A percentile compares a stretch with the other conserved stretches of the same genome.
Evolutionary conservation across 2,113 vertebrate genomes (phyloP).

Genomic region (Romanogobio albipinnatus): DNA sequence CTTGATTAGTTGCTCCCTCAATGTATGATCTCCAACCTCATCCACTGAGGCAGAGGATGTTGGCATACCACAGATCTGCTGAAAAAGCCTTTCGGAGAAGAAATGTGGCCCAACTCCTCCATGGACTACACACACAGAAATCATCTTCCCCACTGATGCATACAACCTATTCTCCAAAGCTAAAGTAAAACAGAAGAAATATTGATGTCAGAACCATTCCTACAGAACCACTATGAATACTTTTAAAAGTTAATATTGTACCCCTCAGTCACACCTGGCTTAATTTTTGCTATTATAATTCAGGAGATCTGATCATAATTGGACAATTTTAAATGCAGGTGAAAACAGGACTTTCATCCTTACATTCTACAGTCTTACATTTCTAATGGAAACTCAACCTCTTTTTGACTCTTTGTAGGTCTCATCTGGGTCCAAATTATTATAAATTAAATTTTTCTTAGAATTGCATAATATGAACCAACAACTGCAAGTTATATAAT

Average conservation of each 20-base stretch:
- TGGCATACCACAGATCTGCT: background rate
- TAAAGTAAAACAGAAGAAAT: background rate
- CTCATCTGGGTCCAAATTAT: too few relatives aligned
- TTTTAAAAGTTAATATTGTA: background rate
- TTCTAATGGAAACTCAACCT: too few relatives aligned
- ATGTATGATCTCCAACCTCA: background rate
- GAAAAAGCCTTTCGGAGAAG: constrained; percentile 5
- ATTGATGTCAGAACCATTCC: background rate
- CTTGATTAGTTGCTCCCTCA: background rate
- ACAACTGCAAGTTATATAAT: too few relatives aligned
- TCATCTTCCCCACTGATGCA: constrained; percentile 11
- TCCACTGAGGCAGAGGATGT: background rate
- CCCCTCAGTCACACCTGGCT: background rate
- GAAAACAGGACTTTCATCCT: background rate
- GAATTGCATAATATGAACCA: too few relatives aligned
- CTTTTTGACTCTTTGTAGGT: too few relatives aligned
- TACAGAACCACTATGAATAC: background rate
- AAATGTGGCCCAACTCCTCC: constrained; percentile 35
- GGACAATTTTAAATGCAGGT: background rate
- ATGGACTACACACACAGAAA: constrained; percentile 33
- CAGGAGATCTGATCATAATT: background rate
- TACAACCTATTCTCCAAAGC: constrained; percentile 15
- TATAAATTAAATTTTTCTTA: too few relatives aligned
- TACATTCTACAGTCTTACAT: background rate
- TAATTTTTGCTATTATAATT: background rate